These are phyloP conservation scores for Scartelaos histophorus DNA, from an alignment of 2,113 vertebrate genomes.

Conservation along the genomic window DNA sequence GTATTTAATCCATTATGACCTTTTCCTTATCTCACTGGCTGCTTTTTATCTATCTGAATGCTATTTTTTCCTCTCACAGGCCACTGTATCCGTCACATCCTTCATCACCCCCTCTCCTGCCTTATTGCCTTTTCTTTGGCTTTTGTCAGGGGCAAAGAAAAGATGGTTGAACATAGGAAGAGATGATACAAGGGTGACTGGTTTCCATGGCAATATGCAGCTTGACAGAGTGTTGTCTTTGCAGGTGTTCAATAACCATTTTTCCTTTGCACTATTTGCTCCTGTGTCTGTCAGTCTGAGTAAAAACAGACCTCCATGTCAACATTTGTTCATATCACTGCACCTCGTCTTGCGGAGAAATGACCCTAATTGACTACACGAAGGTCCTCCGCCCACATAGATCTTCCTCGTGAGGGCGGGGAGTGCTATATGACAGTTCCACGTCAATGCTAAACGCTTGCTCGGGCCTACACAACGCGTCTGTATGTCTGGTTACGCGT, in stretches of 20 bases:
- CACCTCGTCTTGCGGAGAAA: constrained; percentile 54
- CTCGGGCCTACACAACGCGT: constrained; percentile 26
- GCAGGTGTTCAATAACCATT: constrained; percentile 60
- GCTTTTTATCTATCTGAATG: constrained; percentile 22
- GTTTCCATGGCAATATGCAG: constrained; percentile 73
- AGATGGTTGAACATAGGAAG: constrained; percentile 28
- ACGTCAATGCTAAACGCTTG: constrained; percentile 40
- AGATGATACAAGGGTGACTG: constrained; percentile 41
- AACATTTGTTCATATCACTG: constrained; percentile 43
- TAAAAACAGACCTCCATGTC: constrained; percentile 10
- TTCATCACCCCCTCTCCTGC: constrained; percentile 7
- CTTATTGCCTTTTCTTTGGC: constrained; percentile 40
- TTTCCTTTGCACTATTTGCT: constrained; percentile 13
- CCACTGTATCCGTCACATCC: constrained; percentile 12
- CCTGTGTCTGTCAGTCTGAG: neutral
- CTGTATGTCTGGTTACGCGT: constrained; percentile 14
- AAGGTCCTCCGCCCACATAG: constrained; percentile 32
- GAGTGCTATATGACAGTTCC: constrained; percentile 50
- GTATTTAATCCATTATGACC: neutral
- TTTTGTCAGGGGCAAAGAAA: constrained; percentile 27
- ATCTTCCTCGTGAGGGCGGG: constrained; percentile 48
- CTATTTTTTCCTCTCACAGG: constrained; percentile 1
- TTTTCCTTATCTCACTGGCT: neutral
- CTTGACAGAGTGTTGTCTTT: constrained; percentile 67
- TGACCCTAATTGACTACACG: constrained; percentile 61